Evolutionary conservation across 1,140 invertebrate species (phyloP), one percentile per base, ranked within the genome.

Genomic region (Drosophila kanapiae): DNA sequence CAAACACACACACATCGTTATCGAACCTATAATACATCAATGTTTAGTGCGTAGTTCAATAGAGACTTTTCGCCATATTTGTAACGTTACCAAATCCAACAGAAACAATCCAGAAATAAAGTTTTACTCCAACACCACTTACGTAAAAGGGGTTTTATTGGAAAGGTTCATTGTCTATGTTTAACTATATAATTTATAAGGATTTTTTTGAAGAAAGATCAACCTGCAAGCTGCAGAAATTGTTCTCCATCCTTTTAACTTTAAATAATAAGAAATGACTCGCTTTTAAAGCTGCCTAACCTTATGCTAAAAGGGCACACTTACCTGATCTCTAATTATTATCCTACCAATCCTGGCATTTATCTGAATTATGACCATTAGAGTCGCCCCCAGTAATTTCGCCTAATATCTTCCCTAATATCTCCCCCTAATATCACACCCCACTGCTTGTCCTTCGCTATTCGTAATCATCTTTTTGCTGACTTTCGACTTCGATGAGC

Each of bases 51-150:
- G 45, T 72, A 74, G 70, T 70, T 58, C 54, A 47, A 60, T 45
- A 63, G 57, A 72, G 62, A 75, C 61, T 56, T 56, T 78, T 77
- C 60, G 85, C 82, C 85, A 90, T 90, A 90, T 90, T 82, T 90
- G 85, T 90, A 85, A 90, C 75, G 86, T 64, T 81, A 76, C 31
- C 43, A 72, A 56, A 49, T 70, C 67, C 64, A 33, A 16, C 53
- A 56, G 54, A 68, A 87, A 85, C 61, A 90, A 78, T 72, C 49
- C 56, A 77, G 29, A 61, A 88, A 88, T 88, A 88, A 88, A 88
- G 75, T 82, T 88, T 74, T 78, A 78, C 77, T 88, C 67, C 78
- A 81, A 78, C 86, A 85, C 85, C 71, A 88, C 65, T 54, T 59
- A 69, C 33, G 14, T n/a, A 13, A 40, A 10, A 2, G 1, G n/a